Base-by-base conservation (phyloP, 2,888 invertebrate species). In the Pyrocoelia pectoralis region DNA sequence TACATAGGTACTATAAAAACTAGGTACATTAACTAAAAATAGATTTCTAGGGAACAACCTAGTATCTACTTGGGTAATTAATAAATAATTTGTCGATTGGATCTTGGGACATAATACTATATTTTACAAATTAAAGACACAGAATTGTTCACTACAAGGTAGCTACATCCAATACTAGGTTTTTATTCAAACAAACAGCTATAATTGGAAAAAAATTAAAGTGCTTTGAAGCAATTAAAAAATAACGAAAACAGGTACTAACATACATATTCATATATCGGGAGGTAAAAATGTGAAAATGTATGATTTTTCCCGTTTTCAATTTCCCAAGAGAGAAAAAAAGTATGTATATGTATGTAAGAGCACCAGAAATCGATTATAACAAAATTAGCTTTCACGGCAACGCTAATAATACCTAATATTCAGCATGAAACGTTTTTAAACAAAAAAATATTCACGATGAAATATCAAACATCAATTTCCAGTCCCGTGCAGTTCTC, bases 381-480 rank as follows among this genome's bases (percentile, higher is more conserved):
- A 46, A 51, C 54, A 51, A 59, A 64, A 59, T 64, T 64, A 64
- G 63, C 63, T 64, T 52, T 59, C 58, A 55, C 58, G 49, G 60
- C 18, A 63, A 53, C 56, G 60, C 60, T 65, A 60, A 60, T 65
- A 65, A 59, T 59, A 59, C 64, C 50, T 58, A 64, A 65, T 64
- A 65, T 65, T 65, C 65, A 56, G 56, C 60, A 60, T 65, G 65
- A 66, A 66, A 62, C 61, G 48, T 62, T 71, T 71, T 70, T 69
- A 70, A 70, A 70, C 69, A 69, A 70, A 70, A 24, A 70, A 69
- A 68, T 68, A 59, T 65, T 56, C 56, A 57, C 58, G 61, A 61
- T 66, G 66, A 62, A 66, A 66, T 63, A 73, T 74, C 72, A 74
- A 73, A 73, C 73, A 73, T 74, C 73, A 74, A 73, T 74, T 73